A percentile compares a stretch with the other conserved stretches of the same genome.
Evolutionary conservation across 2,797 vertebrate genomes (phyloP).

Genomic region (Phrynocephalus forsythii): DNA sequence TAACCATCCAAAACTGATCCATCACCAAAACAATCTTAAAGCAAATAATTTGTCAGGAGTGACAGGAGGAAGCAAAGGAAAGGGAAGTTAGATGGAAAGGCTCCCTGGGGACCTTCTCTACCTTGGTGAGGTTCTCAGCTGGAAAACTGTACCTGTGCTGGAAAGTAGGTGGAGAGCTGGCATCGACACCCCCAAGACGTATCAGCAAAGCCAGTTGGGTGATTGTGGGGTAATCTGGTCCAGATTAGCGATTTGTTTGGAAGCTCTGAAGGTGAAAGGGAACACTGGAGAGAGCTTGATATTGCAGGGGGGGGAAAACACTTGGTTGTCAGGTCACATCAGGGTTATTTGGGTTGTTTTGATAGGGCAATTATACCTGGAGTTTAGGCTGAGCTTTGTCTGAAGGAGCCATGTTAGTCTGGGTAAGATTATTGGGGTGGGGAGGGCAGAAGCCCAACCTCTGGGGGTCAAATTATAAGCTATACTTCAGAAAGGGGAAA

Average conservation of each 20-base stretch:
- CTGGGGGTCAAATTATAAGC: no score
- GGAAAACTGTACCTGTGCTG: not conserved
- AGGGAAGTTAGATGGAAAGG: constrained; percentile 27
- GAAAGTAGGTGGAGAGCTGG: not conserved
- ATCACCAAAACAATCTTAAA: constrained; percentile 40
- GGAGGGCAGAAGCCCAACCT: no score
- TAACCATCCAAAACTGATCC: constrained; percentile 14
- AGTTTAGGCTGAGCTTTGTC: no score
- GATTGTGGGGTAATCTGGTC: not conserved
- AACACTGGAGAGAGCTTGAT: no score
- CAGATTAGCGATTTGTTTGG: not conserved
- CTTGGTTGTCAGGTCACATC: no score
- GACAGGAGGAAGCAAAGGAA: constrained; percentile 49
- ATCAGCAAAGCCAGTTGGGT: accelerated
- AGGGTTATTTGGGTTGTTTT: not conserved
- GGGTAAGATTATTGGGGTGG: no score
- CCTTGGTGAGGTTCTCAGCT: not conserved
- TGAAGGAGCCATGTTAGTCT: no score
- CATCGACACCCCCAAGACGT: not conserved
- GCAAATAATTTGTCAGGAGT: constrained; percentile 43
- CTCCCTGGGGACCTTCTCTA: not conserved
- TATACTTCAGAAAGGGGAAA: no score
- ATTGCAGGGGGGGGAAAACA: no score
- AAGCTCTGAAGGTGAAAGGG: not conserved
- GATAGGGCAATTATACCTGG: not conserved